phyloP scores from a whole-genome alignment of 2,888 invertebrate species.

The Spicauda simplicius region DNA sequence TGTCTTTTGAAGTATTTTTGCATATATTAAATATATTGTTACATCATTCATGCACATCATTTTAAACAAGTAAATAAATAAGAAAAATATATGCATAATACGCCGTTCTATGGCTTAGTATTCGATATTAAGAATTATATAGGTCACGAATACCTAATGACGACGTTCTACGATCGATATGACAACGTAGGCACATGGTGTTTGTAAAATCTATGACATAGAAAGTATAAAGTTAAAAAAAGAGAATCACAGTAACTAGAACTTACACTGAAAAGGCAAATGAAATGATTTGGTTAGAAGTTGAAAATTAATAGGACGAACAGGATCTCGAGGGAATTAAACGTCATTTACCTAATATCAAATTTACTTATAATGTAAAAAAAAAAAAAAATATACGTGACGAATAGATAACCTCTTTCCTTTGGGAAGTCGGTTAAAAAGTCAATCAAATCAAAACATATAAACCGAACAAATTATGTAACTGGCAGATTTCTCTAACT shows the following conservation, averaged over 20 bases:
- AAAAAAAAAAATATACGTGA: too few relatives aligned
- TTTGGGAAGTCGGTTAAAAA: too few relatives aligned
- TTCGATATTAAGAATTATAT: slow-evolving; percentile 11
- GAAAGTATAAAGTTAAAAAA: too few relatives aligned
- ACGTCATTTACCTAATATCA: background rate
- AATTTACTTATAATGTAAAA: background rate
- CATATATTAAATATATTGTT: background rate
- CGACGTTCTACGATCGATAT: slow-evolving; percentile 16
- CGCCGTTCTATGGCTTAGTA: background rate
- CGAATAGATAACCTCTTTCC: too few relatives aligned
- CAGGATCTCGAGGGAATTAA: background rate
- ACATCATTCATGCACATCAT: too few relatives aligned
- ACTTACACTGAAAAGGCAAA: too few relatives aligned
- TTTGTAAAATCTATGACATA: background rate
- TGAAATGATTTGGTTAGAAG: background rate
- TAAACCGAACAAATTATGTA: background rate
- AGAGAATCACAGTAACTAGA: too few relatives aligned
- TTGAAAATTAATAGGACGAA: background rate
- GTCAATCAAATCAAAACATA: background rate
- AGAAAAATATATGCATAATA: too few relatives aligned
- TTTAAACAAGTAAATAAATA: too few relatives aligned
- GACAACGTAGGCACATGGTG: slow-evolving; percentile 1
- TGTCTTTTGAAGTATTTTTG: slow-evolving; percentile 20
- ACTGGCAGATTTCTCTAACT: background rate
- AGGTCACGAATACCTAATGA: slow-evolving; percentile 22